Percentiles rank a stretch among this genome's conserved stretches.
Evolutionary conservation across 1,140 invertebrate genomes (phyloP).

Genomic region (Camponotus pennsylvanicus): DNA sequence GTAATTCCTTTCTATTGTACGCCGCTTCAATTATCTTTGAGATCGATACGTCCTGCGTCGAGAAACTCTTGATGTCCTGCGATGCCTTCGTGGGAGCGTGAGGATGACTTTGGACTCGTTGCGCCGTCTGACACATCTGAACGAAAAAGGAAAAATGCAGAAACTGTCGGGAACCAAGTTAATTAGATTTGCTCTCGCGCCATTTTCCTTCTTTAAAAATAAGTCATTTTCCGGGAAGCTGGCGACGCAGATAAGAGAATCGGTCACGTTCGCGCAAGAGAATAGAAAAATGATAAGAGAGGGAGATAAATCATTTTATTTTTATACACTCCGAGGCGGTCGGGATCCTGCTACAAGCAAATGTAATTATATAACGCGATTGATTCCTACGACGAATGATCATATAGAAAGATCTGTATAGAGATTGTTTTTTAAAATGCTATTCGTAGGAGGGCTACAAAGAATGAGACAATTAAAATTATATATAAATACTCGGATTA

Average conservation of each 20-base stretch:
- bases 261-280: neutral
- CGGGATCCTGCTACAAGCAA: neutral
- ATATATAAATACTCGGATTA: too few species aligned
- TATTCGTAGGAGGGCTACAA: too few species aligned
- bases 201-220: slow-evolving; percentile 51
- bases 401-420: neutral
- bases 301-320: slow-evolving; percentile 31
- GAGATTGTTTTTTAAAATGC: too few species aligned
- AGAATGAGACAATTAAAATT: too few species aligned
- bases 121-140: slow-evolving; percentile 6
- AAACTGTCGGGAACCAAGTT: neutral
- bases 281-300: neutral
- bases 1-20: neutral
- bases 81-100: neutral
- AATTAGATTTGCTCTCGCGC: too few species aligned
- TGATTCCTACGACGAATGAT: neutral
- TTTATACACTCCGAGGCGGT: neutral
- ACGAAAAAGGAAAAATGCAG: neutral
- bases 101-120: slow-evolving; percentile 1
- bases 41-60: neutral
- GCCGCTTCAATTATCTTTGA: neutral
- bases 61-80: neutral
- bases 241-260: neutral
- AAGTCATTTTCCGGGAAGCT: slow-evolving; percentile 7
- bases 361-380: slow-evolving; percentile 17